Base-by-base conservation (phyloP, 2,888 invertebrate genomes). In the Antheraea yamamai region DNA sequence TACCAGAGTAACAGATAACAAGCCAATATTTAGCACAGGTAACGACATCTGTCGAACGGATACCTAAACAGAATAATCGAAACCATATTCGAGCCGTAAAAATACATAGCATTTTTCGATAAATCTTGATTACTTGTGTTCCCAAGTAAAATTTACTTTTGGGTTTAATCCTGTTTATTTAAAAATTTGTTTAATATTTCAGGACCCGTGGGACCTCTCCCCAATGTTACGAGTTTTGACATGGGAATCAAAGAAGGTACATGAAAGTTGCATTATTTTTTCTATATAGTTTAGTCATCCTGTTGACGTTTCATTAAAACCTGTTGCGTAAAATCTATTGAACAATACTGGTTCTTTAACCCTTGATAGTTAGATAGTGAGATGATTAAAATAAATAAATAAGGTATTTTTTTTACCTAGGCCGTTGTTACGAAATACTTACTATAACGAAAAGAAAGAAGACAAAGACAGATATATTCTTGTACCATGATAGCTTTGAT, bases 191-290 rank as follows among this genome's bases (percentile, higher is more conserved):
- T 75, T 78, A 78, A 86, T 81, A 81, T 90, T 91, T 18, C 91
- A 94, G 94, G 93, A 84, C 94, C 94, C 20, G 77, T 92, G 78
- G 91, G 91, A 72, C 89, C 90, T 66, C 84, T 93, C 78, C 91
- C 92, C 66, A 94, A 94, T 81, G 85, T 90, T 75, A 94, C 93
- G 76, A 90, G 89, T 78, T 77, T 85, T 4, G 91, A 91, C 73
- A 80, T 90, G 76, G 92, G 91, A 75, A 78, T 91, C 26, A 91
- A 89, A 85, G 90, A 92, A 91, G 93, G 93, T 94, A 83, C 78
- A 77, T 35, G 61, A 23, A 58, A 20, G 26, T 70, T 70, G 16
- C 16, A 66, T 66, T 71, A 61, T 23, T 26, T 16, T 6, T 1
- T 26, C 26, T 16, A 66, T 8, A 4, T 66, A 16, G 12, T 26